Evolutionary conservation across 2,888 invertebrate genomes (phyloP), one percentile per base, ranked within the genome.

Genomic region (Latrodectus hesperus): DNA sequence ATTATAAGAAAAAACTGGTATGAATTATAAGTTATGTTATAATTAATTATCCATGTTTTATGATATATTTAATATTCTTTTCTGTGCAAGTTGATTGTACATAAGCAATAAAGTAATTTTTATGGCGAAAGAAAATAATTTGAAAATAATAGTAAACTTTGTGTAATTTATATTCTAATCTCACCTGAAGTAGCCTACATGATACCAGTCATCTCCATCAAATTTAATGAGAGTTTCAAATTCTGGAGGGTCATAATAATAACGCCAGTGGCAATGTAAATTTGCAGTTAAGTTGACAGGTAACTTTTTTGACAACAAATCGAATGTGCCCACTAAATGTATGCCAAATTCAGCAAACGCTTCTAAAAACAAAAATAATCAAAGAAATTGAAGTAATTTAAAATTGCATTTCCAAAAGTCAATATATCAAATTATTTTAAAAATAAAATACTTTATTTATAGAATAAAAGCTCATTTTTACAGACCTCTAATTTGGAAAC

Each of bases 161-260:
- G 16, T 5, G 10, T 6, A 60, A 60, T 60, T n/a, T 16, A 60
- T 6, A 60, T 60, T 68, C 0, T 22, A 26, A 17, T 71, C 14
- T 2, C 17, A 92, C 91, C 97, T 94, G 93, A 95, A 98, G 92
- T 98, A 98, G 9, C 98, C 98, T 91, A 97, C 95, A 92, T 98
- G 98, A 90, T 95, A 95, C 89, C 96, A 95, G 86, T 94, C 94
- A 75, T 94, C 94, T 75, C 94, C 94, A 91, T 89, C 89, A 53
- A 92, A 91, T 80, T 89, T 90, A 17, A 93, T 89, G 17, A 93
- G 91, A 51, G 93, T 93, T 93, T 97, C 96, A 92, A 98, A 96
- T 93, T 99, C 98, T 12, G 99, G 98, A 12, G 98, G 97, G 93
- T 99, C 99, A 92, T 96, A 97, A 92, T 94, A 97, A 92, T 96